Evolutionary conservation across 2,113 vertebrate genomes (phyloP).

Genomic region (Caranx melampygus): DNA sequence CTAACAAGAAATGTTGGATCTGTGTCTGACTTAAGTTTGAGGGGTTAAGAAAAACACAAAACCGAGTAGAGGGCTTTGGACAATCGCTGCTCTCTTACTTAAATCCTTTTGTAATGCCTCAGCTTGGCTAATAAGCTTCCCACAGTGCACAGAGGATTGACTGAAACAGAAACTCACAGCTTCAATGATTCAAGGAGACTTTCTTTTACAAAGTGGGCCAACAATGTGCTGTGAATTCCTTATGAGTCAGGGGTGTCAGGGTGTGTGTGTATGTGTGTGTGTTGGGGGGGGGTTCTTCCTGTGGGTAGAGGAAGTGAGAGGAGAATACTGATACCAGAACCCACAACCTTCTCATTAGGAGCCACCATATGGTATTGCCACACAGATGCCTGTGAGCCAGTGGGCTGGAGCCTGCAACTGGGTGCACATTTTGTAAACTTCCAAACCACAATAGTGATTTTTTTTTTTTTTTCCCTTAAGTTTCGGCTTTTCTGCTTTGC

Average conservation of each 20-base stretch:
- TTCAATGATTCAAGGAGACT: conserved; percentile 77
- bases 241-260: conserved; percentile 46
- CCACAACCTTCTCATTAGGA: conserved; percentile 77
- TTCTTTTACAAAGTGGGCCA: conserved; percentile 80
- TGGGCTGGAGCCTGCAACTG: conserved; percentile 63
- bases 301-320: conserved; percentile 73
- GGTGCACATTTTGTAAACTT: conserved; percentile 52
- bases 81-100: conserved; percentile 56
- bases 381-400: conserved; percentile 71
- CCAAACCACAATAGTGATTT: conserved; percentile 24
- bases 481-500: conserved; percentile 32
- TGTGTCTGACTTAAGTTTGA: conserved; percentile 31
- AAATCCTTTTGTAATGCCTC: conserved; percentile 73
- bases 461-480: not conserved
- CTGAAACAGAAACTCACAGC: conserved; percentile 73
- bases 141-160: conserved; percentile 69
- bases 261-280: not conserved
- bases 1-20: not conserved
- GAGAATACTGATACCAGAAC: conserved; percentile 74
- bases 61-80: conserved; percentile 52
- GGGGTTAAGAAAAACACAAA: conserved; percentile 46
- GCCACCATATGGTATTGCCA: conserved; percentile 75
- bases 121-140: conserved; percentile 75
- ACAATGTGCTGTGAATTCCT: conserved; percentile 73
- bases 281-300: conserved; percentile 58